Evolutionary conservation across 1,140 invertebrate species (phyloP), one percentile per base, ranked within the genome.

Genomic region (Ectropis grisescens): DNA sequence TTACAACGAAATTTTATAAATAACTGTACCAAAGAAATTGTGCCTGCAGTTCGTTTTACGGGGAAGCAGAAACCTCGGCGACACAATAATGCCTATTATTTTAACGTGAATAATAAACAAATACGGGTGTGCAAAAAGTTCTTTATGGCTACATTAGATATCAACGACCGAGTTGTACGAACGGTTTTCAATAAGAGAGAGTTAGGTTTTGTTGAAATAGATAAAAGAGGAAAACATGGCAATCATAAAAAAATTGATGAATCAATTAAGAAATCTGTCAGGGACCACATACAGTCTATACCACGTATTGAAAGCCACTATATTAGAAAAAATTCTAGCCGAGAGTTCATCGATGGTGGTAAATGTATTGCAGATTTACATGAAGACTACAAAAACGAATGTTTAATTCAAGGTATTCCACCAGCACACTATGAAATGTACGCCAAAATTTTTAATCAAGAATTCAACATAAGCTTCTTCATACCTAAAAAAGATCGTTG

Each of bases 371-470:
- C 23, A 19, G 44, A 41, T 29, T 28, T 47, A 13, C 35, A 27
- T 22, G 38, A 29, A 32, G 44, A 47, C 26, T 41, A 37, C 23
- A 12, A 33, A 25, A 19, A 5, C 4, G 3, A 15, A 11, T 15
- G 30, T n/a, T 39, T 52, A 41, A 37, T 41, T 39, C n/a, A 41
- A 13, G 27, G 33, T 7, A 48, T 56, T 28, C 13, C 3, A 19
- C 16, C 3, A 19, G 8, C 16, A 3, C 16, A 19, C 16, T 19
- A 8, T 3, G 8, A 19, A 19, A 19, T 19, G 16, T 19, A 19
- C 16, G 8, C 8, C 25, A 40, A 19, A 37, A 41, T 41, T 22
- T 46, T 40, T 26, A 46, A 12, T 15, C 22, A 46, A 24, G 37
- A 46, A 9, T 40, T 33, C 11, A 46, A 40, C 16, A 40, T 46